Evolutionary conservation across 2,113 vertebrate genomes (phyloP).

Genomic region (Mirounga angustirostris): DNA sequence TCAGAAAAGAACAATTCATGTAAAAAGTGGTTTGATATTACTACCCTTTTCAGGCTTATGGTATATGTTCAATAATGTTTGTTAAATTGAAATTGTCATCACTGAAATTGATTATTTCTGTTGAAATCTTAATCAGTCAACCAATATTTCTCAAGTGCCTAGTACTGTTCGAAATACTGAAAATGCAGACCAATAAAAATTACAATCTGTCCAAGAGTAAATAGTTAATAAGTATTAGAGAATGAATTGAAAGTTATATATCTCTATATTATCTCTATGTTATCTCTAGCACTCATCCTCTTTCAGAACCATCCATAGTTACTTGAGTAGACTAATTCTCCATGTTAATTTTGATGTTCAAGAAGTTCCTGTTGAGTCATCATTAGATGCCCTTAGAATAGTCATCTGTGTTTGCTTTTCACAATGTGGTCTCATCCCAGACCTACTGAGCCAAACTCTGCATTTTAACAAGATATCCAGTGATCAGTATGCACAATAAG

Average conservation of each 20-base stretch:
- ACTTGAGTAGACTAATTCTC: not conserved
- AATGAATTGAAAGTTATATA: not conserved
- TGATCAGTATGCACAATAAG: not conserved
- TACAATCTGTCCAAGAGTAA: not conserved
- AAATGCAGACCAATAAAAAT: not conserved
- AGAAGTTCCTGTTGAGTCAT: not conserved
- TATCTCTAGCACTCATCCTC: not conserved
- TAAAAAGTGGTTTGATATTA: not conserved
- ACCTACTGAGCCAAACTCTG: not conserved
- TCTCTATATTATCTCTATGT: too few species aligned
- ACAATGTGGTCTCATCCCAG: not conserved
- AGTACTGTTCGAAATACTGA: not conserved
- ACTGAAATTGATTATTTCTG: not conserved
- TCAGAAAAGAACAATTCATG: not conserved
- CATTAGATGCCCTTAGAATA: not conserved
- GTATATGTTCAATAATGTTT: not conserved
- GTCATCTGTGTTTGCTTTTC: not conserved
- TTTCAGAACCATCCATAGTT: not conserved
- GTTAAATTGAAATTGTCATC: not conserved
- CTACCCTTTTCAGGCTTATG: not conserved
- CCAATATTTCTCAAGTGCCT: not conserved
- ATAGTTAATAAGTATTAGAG: not conserved
- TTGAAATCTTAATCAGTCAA: not conserved
- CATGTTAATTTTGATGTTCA: too few species aligned
- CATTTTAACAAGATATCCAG: not conserved